Evolutionary conservation across 2,797 vertebrate species (phyloP).

Genomic region (Pelobates cultripes): DNA sequence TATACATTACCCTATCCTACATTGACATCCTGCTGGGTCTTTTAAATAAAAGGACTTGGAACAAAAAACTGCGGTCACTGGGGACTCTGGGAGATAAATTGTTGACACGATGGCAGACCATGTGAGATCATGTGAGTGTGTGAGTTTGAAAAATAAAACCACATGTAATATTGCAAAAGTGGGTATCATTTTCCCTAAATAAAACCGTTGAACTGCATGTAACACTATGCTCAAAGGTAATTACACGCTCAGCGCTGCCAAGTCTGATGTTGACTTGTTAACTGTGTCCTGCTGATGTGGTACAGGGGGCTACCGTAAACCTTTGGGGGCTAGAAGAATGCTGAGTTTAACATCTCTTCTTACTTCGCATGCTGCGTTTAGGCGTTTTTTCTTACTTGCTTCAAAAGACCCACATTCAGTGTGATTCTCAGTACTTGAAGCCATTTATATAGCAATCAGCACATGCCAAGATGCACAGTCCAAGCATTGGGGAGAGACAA

Average conservation of each 20-base stretch:
- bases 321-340: slow-evolving; percentile 6
- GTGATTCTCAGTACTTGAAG: slow-evolving; percentile 11
- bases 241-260: slow-evolving; percentile 15
- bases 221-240: slow-evolving; percentile 34
- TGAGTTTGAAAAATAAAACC: neutral
- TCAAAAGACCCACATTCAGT: slow-evolving; percentile 19
- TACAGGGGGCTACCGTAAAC: slow-evolving; percentile 43
- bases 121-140: neutral
- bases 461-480: slow-evolving; percentile 22
- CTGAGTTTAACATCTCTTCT: slow-evolving; percentile 36
- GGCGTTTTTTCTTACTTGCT: neutral
- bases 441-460: neutral
- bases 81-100: neutral
- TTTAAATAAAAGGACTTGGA: too few relatives aligned
- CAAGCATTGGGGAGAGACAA: neutral
- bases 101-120: slow-evolving; percentile 1
- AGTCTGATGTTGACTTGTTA: slow-evolving; percentile 56
- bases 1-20: too few relatives aligned
- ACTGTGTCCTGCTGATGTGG: slow-evolving; percentile 54
- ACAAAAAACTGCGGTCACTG: neutral
- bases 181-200: slow-evolving; percentile 55
- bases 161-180: slow-evolving; percentile 10
- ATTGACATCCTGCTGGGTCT: too few relatives aligned
- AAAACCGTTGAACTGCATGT: slow-evolving; percentile 41
- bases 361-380: slow-evolving; percentile 26